phyloP scores from a whole-genome alignment of 2,888 invertebrate species.

The Neoaliturus tenellus region DNA sequence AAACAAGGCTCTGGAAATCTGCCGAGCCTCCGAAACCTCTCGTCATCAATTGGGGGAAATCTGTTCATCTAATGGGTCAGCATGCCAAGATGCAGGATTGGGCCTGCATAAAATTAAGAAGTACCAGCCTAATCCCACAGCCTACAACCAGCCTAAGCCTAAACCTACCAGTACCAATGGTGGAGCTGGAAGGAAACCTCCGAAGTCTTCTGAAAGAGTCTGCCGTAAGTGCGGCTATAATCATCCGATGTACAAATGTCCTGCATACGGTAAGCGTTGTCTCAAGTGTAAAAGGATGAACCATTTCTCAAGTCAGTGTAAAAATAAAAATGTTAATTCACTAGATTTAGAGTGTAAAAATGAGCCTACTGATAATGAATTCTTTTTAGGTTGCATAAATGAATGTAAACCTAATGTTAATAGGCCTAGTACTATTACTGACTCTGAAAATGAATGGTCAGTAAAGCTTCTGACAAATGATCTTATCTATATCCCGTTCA shows the following conservation, averaged over 20 bases:
- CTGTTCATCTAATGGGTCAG: not conserved
- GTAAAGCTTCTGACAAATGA: not conserved
- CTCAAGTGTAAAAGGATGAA: slow-evolving; percentile 7
- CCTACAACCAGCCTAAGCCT: not conserved
- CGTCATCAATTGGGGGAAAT: not conserved
- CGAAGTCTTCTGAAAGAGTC: not conserved
- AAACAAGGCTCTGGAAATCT: slow-evolving; percentile 18
- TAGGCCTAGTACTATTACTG: not conserved
- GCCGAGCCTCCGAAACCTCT: not conserved
- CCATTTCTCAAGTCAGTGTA: not conserved
- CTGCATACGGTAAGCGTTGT: not conserved
- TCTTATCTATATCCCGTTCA: not conserved
- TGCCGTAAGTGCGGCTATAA: slow-evolving; percentile 30
- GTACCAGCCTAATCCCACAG: not conserved
- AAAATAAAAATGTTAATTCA: not conserved
- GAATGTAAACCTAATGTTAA: not conserved
- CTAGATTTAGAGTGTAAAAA: not conserved
- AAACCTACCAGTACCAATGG: not conserved
- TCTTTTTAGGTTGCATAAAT: not conserved
- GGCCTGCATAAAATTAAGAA: not conserved
- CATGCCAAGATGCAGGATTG: not conserved
- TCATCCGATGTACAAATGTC: slow-evolving; percentile 1
- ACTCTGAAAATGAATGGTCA: not conserved
- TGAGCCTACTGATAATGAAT: not conserved
- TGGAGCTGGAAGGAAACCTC: not conserved